Percentiles rank a stretch among this genome's conserved stretches.
These are phyloP conservation scores for Danio aesculapii DNA, from an alignment of 2,797 vertebrate genomes.

Conservation along the genomic window DNA sequence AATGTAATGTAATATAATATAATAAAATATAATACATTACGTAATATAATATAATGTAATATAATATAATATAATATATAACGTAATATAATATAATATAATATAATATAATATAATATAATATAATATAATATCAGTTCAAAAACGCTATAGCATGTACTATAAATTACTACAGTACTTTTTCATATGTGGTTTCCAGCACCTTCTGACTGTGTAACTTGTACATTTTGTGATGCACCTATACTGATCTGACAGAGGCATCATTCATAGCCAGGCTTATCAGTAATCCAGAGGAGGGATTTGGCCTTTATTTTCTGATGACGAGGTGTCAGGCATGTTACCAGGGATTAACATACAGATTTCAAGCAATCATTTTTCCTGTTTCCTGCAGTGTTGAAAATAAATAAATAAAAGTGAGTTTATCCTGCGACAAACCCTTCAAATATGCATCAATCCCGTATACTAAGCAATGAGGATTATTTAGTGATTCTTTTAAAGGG, in stretches of 20 bases:
- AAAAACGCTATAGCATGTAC: too few species aligned
- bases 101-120: too few species aligned
- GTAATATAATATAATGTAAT: too few species aligned
- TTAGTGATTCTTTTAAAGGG: conserved; percentile 68
- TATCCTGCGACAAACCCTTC: conserved; percentile 42
- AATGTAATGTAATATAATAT: too few species aligned
- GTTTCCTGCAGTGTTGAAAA: conserved; percentile 51
- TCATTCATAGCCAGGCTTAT: conserved; percentile 32
- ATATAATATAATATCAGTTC: too few species aligned
- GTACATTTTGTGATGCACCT: conserved; percentile 41
- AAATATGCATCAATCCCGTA: conserved; percentile 63
- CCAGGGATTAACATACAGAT: conserved; percentile 62
- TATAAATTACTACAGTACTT: too few species aligned
- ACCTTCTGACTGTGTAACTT: conserved; percentile 2
- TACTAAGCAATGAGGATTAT: conserved; percentile 63
- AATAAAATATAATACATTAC: too few species aligned
- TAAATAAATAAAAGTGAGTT: conserved; percentile 13
- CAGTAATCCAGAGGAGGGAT: conserved; percentile 55
- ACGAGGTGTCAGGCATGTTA: conserved; percentile 54
- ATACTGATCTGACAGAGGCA: conserved; percentile 51
- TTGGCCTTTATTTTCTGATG: conserved; percentile 59
- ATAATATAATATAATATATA: too few species aligned
- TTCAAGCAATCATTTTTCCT: conserved; percentile 56
- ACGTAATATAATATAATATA: too few species aligned
- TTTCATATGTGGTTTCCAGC: too few species aligned